Evolutionary conservation across 2,888 invertebrate species (phyloP).

Genomic region (Drosophila aldrichi): DNA sequence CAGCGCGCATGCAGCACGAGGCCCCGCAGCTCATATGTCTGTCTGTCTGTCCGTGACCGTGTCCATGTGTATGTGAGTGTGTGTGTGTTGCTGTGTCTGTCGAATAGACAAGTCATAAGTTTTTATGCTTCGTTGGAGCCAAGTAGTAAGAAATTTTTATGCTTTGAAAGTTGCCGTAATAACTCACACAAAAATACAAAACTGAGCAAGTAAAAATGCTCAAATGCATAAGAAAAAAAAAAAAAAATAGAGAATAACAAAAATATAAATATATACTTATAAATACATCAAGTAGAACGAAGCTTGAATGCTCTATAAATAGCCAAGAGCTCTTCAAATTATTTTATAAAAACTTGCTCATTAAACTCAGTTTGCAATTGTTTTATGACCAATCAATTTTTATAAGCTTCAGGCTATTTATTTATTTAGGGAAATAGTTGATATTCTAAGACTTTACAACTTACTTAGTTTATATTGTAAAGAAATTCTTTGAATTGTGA

Average conservation of each 20-base stretch:
- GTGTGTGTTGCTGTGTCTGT: constrained; percentile 34
- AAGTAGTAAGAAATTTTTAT: constrained; percentile 79
- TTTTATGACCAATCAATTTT: neutral
- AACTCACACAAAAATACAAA: constrained; percentile 60
- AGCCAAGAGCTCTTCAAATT: neutral
- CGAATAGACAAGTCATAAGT: constrained; percentile 80
- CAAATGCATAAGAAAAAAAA: constrained; percentile 4
- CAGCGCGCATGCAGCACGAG: constrained; percentile 49
- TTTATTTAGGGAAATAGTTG: neutral
- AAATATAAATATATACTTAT: neutral
- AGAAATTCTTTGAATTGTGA: neutral
- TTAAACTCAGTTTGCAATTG: neutral
- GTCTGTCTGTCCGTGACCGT: constrained; percentile 5
- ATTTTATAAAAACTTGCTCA: neutral
- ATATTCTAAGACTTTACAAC: neutral
- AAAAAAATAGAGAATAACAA: neutral
- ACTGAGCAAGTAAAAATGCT: constrained; percentile 21
- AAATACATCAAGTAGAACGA: constrained; percentile 8
- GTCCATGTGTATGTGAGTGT: constrained; percentile 10
- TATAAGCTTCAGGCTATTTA: neutral
- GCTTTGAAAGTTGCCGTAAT: constrained; percentile 76
- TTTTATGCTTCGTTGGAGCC: constrained; percentile 77
- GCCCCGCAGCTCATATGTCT: constrained; percentile 32
- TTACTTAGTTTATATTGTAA: neutral
- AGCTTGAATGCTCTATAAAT: constrained; percentile 23